These are phyloP conservation scores for Halcyon malimbica DNA, from an alignment of 2,113 vertebrate genomes.

Conservation along the genomic window DNA sequence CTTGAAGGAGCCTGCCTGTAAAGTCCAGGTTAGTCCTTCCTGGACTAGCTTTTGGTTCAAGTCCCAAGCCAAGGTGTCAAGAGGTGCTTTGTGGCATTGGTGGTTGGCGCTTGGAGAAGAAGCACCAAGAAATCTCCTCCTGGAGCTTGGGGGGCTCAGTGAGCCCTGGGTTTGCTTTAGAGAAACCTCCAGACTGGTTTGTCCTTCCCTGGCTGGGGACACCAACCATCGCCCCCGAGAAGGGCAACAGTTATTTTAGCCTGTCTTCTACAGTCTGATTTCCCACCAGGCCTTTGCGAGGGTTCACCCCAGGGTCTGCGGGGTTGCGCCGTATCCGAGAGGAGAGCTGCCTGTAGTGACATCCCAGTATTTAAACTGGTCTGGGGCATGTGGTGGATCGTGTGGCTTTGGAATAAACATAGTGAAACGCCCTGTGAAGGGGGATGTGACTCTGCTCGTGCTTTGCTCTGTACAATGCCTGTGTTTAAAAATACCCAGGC, in stretches of 20 bases:
- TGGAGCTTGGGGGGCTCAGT: neutral
- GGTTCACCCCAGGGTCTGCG: fast-evolving
- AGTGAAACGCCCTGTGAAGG: neutral
- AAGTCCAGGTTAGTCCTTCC: neutral
- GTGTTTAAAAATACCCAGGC: constrained; percentile 37
- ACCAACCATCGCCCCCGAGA: neutral
- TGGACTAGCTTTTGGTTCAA: neutral
- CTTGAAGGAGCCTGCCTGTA: neutral
- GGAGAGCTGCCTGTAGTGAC: neutral
- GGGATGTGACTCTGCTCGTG: neutral
- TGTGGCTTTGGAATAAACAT: neutral
- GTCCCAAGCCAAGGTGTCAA: neutral
- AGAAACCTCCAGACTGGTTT: neutral
- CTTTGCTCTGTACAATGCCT: neutral
- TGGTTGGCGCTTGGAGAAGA: fast-evolving
- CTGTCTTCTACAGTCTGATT: neutral
- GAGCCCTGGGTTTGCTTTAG: neutral
- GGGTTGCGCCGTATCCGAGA: neutral
- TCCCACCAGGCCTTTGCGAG: neutral
- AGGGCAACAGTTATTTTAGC: neutral
- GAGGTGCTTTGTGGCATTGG: neutral
- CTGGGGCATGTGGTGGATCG: too few relatives aligned
- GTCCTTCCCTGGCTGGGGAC: fast-evolving
- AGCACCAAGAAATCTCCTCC: neutral
- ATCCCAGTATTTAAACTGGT: neutral